Base-by-base conservation (phyloP, 2,797 vertebrate genomes). In the Xiphorhynchus erythropygius region DNA sequence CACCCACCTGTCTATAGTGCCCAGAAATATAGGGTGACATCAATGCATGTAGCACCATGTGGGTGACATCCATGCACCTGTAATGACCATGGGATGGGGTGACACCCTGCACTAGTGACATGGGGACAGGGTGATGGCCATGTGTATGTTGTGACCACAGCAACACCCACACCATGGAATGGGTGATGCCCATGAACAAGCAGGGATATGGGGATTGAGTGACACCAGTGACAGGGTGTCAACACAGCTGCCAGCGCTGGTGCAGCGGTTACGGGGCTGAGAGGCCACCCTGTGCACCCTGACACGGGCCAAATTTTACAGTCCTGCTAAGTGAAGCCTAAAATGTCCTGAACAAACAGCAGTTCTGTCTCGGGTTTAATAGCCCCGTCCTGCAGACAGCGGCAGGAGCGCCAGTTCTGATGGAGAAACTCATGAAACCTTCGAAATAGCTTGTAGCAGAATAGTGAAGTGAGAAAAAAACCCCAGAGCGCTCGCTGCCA, bases 351-450 rank as follows among this genome's bases (percentile, higher is more conserved):
- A 96, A 93, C 95, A 95, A 96, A 79, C 89, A 79, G 91, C 13
- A 59, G 74, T 77, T 95, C 75, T 95, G 96, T 96, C 96, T 96
- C n/a, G 18, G 82, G 39, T 95, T 95, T 84, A 82, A 95, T 37
- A 81, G 90, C 52, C 62, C 53, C 41, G 39, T 85, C 79, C 93
- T 89, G 81, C 94, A 94, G 94, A 87, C 91, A 88, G 93, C 33
- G 18, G 91, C 82, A 9, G 56, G 87, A 69, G 89, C 70, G 70
- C 93, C 97, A 92, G 78, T n/a, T 82, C 89, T 77, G 81, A 63
- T 8, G 77, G 79, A 89, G 93, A 93, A 90, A 93, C 89, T 76
- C 87, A 93, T 69, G 95, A 95, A 94, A 60, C 91, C 95, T 91
- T 89, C 87, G 30, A 59, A 83, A 84, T 5, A 23, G 74, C 13